Base-by-base conservation (phyloP, 1,140 invertebrate species). In the Drosophila melanica region DNA sequence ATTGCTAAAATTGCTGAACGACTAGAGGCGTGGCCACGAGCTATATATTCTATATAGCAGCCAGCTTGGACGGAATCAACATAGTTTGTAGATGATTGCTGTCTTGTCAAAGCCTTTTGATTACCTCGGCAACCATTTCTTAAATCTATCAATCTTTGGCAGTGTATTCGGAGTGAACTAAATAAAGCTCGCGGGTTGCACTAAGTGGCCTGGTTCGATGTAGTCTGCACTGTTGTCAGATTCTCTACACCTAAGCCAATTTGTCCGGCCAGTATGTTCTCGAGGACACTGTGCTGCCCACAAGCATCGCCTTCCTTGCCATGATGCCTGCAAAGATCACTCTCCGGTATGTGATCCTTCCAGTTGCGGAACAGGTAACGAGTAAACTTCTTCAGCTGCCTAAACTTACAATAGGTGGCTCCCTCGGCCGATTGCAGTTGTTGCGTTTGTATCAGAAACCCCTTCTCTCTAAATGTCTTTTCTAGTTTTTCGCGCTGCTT, bases 331-430 rank as follows among this genome's bases (percentile, higher is more conserved):
- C 44, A 70, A 54, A 86, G 58, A 51, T 97, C 93, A 69, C 96
- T 96, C 0, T 95, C 96, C 0, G 97, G 97, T 16, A 98, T 93
- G 91, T 98, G 97, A 91, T 98, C 96, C 90, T 98, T 98, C 97
- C 97, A 98, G 85, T 96, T 97, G 59, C 97, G 93, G 78, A 98
- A 98, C 44, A 98, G 93, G 91, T 98, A 98, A 30, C 97, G 94
- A 0, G 97, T 98, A 80, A 98, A 98, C 90, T 98, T 98, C 67
- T 97, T 93, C 10, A 98, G 92, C 82, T 98, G 97, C 44, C 97
- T 93, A 89, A 98, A 98, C 92, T 98, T 98, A 92, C 97, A 98
- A 82, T 98, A 98, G 0, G 97, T 98, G 0, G 97, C 97, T 0
- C 97, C 97, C 91, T 98, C 97, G 0, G 97, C 97, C 0, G 97